These are phyloP conservation scores for Rhea americana DNA, from an alignment of 2,113 vertebrate species.

Conservation along the genomic window DNA sequence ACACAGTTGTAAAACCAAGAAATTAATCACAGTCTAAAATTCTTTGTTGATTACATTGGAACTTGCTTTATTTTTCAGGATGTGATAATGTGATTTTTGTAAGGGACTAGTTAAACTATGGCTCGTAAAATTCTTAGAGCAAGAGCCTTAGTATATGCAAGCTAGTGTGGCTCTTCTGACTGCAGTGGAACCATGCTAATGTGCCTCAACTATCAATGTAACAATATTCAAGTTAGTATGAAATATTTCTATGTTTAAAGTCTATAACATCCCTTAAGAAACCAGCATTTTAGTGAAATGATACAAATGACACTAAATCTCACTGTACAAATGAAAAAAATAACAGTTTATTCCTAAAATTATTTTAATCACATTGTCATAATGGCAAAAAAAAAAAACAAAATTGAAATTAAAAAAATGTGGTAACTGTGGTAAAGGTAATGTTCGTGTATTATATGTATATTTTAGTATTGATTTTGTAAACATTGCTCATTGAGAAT, in stretches of 20 bases:
- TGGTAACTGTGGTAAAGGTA: background rate
- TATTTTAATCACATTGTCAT: background rate
- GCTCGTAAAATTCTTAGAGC: background rate
- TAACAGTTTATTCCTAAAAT: background rate
- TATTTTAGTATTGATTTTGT: conserved; percentile 63
- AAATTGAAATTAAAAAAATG: background rate
- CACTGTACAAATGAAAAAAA: background rate
- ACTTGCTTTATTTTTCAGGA: background rate
- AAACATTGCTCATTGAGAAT: conserved; percentile 64
- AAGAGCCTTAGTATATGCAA: background rate
- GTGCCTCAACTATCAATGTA: background rate
- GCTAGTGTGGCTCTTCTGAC: background rate
- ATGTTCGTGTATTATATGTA: background rate
- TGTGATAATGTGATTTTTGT: background rate
- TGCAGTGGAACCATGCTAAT: background rate
- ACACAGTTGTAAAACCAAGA: background rate
- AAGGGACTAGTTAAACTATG: background rate
- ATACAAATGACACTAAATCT: background rate
- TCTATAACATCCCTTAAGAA: background rate
- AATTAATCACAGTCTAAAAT: background rate
- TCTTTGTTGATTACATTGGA: background rate
- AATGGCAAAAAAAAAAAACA: background rate
- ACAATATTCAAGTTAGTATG: background rate
- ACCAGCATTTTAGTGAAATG: background rate
- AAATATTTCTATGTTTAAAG: background rate